phyloP scores from a whole-genome alignment of 1,140 invertebrate species.

The Meloidogyne floridensis region DNA sequence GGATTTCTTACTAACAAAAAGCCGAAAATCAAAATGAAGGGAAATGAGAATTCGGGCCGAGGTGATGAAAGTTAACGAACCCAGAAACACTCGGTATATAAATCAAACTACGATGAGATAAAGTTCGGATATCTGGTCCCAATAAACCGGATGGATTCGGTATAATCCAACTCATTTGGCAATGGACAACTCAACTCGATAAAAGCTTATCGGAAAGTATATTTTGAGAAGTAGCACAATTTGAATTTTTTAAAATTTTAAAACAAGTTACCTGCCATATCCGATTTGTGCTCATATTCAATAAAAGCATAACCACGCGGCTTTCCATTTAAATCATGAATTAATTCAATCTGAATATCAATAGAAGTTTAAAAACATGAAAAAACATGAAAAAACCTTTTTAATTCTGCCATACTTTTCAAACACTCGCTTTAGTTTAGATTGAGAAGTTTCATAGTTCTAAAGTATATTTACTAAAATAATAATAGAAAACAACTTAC shows the following conservation, averaged over 20 bases:
- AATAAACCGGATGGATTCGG: no score
- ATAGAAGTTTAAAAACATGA: constrained; percentile 5
- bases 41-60: no score
- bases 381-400: background rate
- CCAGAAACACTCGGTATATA: no score
- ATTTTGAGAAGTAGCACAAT: no score
- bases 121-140: no score
- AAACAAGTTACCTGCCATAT: constrained; percentile 92
- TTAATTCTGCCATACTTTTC: constrained; percentile 85
- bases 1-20: background rate
- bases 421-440: constrained; percentile 93
- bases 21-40: no score
- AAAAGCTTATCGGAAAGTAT: no score
- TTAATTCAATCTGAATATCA: constrained; percentile 78
- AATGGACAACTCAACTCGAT: no score
- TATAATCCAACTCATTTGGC: no score
- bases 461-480: constrained; percentile 66
- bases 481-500: constrained; percentile 71
- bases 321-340: constrained; percentile 83
- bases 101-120: no score
- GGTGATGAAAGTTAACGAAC: no score
- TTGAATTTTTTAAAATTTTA: no score
- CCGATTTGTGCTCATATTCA: constrained; percentile 97
- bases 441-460: constrained; percentile 98
- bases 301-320: constrained; percentile 98